Percentiles rank a stretch among this genome's conserved stretches.
phyloP scores from a whole-genome alignment of 1,140 invertebrate species.

The Cotesia typhae region DNA sequence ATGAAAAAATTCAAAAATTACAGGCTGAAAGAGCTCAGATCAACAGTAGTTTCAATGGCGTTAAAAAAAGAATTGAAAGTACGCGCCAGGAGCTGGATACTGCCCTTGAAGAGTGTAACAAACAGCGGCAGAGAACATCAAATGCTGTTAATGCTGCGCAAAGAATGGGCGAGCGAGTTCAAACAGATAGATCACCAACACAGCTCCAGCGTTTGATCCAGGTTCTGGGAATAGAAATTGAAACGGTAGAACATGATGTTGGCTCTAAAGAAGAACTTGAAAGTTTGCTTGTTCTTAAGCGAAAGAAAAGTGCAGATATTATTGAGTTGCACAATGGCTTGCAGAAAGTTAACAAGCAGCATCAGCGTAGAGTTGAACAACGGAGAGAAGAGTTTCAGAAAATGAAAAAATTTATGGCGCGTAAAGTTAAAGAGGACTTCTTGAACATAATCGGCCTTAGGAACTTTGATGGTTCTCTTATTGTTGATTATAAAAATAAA shows the following conservation, averaged over 20 bases:
- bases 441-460: conserved; percentile 62
- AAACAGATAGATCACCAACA: conserved; percentile 52
- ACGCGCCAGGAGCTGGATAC: background rate
- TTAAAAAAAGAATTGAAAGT: background rate
- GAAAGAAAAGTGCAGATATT: conserved; percentile 45
- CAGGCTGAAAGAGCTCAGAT: conserved; percentile 36
- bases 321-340: conserved; percentile 42
- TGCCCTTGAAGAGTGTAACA: background rate
- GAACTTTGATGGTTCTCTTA: conserved; percentile 70
- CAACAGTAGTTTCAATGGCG: background rate
- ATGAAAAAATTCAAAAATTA: conserved; percentile 44
- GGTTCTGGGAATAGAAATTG: conserved; percentile 50
- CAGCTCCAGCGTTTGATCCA: conserved; percentile 44
- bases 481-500: conserved; percentile 70
- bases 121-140: conserved; percentile 25
- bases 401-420: conserved; percentile 61
- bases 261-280: conserved; percentile 50
- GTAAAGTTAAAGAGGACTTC: conserved; percentile 64
- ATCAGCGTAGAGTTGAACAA: conserved; percentile 49
- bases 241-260: conserved; percentile 47
- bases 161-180: conserved; percentile 49
- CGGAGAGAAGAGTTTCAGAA: conserved; percentile 58
- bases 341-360: conserved; percentile 52
- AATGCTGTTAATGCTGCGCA: conserved; percentile 45
- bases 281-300: conserved; percentile 47